Percentiles rank a stretch among this genome's conserved stretches.
phyloP scores from a whole-genome alignment of 2,113 vertebrate species.

The Phoenicopterus ruber region DNA sequence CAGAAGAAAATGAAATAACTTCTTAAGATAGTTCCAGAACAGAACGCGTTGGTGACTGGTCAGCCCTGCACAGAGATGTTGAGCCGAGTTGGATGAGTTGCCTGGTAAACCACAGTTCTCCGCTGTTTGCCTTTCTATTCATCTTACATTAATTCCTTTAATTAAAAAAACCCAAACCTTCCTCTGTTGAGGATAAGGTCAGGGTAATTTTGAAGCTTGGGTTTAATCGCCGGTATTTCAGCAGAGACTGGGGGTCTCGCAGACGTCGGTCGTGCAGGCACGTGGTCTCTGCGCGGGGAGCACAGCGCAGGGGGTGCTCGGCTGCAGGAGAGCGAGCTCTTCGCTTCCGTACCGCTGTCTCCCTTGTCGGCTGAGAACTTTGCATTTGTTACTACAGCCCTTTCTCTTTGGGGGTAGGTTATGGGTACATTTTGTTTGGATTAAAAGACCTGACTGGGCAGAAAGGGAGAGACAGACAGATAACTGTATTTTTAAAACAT shows the following conservation, averaged over 20 bases:
- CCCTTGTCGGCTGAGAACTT: not conserved
- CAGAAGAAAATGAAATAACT: too few relatives aligned
- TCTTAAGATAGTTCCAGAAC: not conserved
- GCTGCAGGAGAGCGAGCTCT: too few relatives aligned
- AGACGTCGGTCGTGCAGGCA: rapidly evolving
- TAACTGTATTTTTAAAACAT: not conserved
- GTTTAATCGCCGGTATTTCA: not conserved
- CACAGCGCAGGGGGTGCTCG: not conserved
- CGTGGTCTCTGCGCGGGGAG: not conserved
- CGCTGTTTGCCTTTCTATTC: not conserved
- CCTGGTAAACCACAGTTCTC: not conserved
- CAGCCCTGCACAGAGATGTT: not conserved
- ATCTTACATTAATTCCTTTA: not conserved
- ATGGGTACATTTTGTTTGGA: not conserved
- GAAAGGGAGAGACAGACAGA: not conserved
- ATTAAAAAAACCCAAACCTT: not conserved
- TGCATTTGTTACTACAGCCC: rapidly evolving
- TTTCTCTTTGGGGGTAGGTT: not conserved
- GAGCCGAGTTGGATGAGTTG: not conserved
- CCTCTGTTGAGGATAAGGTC: not conserved
- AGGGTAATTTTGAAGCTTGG: not conserved
- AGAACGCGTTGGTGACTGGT: too few relatives aligned
- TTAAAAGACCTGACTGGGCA: not conserved
- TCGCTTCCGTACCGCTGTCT: rapidly evolving
- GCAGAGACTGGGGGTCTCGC: not conserved